Conservation (phyloP, 2,888 invertebrate genomes). For the Anarsia innoxiella region DNA sequence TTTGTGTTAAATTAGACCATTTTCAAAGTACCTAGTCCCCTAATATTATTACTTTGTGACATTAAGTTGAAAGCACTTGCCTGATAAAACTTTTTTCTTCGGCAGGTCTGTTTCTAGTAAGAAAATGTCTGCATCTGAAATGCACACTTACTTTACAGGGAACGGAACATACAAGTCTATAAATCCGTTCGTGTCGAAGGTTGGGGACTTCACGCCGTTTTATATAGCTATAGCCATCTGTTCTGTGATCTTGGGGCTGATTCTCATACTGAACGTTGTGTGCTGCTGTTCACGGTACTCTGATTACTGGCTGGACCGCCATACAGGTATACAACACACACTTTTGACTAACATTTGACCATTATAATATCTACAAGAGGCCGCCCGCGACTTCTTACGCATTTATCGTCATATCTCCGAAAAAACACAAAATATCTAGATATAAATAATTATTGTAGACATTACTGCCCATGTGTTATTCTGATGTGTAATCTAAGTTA, state of each 20-base stretch:
- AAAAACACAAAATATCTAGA: no score
- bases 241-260: constrained; percentile 79
- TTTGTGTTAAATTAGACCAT: not conserved
- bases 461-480: no score
- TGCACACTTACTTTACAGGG: constrained; percentile 59
- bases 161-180: constrained; percentile 54
- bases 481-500: no score
- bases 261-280: constrained; percentile 84
- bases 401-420: no score
- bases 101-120: constrained; percentile 22
- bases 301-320: constrained; percentile 87
- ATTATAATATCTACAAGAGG: no score
- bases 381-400: no score
- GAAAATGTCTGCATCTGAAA: constrained; percentile 61
- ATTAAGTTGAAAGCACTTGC: constrained; percentile 4
- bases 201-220: constrained; percentile 88
- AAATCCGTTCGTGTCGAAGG: constrained; percentile 45
- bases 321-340: constrained; percentile 86
- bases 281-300: constrained; percentile 88
- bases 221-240: constrained; percentile 88
- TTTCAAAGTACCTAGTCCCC: no score
- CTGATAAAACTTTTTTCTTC: constrained; percentile 12
- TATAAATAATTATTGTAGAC: no score
- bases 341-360: no score
- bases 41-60: not conserved